Conservation (phyloP, 2,113 vertebrate genomes). For the Urocitellus parryii region DNA sequence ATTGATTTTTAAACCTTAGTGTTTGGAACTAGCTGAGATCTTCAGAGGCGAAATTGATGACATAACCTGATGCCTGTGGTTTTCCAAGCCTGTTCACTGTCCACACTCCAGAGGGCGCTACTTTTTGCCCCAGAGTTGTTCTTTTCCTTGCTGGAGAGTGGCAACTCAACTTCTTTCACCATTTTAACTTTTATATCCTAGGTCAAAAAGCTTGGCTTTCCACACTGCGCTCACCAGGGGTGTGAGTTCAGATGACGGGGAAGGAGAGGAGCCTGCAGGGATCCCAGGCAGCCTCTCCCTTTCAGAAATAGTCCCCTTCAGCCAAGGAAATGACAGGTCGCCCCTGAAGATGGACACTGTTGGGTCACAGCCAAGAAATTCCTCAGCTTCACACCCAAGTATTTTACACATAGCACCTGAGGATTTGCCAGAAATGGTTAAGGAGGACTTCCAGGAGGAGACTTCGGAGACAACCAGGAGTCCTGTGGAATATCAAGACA, state of each 20-base stretch:
- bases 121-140: neutral
- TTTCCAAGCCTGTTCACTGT: neutral
- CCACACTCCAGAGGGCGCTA: neutral
- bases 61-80: neutral
- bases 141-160: neutral
- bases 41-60: neutral
- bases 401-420: slow-evolving; percentile 53
- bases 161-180: neutral
- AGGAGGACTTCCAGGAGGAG: slow-evolving; percentile 61
- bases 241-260: slow-evolving; percentile 86
- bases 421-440: slow-evolving; percentile 50
- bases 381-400: slow-evolving; percentile 75
- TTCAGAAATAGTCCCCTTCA: slow-evolving; percentile 81
- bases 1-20: slow-evolving; percentile 29
- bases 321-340: slow-evolving; percentile 76
- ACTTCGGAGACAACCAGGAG: slow-evolving; percentile 54
- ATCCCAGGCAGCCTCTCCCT: slow-evolving; percentile 83
- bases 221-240: slow-evolving; percentile 86
- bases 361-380: slow-evolving; percentile 47
- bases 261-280: slow-evolving; percentile 84
- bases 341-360: slow-evolving; percentile 62
- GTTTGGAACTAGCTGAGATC: neutral
- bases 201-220: slow-evolving; percentile 95
- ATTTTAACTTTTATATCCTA: slow-evolving; percentile 76
- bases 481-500: slow-evolving; percentile 86